Evolutionary conservation across 2,888 invertebrate species (phyloP).

Genomic region (Drosophila austrosaltans): DNA sequence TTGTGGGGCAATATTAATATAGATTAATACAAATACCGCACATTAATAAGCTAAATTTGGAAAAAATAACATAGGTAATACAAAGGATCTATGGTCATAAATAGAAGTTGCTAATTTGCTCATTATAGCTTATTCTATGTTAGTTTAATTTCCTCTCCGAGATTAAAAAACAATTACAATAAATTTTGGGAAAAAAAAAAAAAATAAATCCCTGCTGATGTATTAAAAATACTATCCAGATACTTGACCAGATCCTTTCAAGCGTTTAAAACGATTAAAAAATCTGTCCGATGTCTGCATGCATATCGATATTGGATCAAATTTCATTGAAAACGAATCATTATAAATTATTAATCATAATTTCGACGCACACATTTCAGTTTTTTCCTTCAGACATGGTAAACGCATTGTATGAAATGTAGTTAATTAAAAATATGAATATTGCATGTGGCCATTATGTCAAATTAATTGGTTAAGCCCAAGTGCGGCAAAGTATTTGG

Average conservation of each 20-base stretch:
- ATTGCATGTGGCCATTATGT: constrained; percentile 31
- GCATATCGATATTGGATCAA: not conserved
- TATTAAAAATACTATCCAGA: no score
- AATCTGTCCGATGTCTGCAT: not conserved
- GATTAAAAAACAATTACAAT: no score
- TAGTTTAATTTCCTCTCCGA: no score
- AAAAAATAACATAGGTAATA: no score
- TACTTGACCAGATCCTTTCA: not conserved
- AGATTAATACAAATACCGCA: no score
- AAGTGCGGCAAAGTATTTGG: constrained; percentile 32
- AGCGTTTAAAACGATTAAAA: not conserved
- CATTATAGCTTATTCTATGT: no score
- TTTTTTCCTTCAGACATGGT: constrained; percentile 23
- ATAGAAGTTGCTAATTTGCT: no score
- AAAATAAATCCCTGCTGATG: not conserved
- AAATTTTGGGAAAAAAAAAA: no score
- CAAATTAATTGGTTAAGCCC: constrained; percentile 60
- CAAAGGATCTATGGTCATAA: no score
- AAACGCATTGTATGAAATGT: constrained; percentile 37
- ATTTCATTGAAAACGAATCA: not conserved
- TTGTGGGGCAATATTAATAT: no score
- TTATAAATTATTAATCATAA: constrained; percentile 1
- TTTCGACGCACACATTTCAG: not conserved
- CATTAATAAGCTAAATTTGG: no score
- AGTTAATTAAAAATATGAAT: constrained; percentile 61